phyloP scores from a whole-genome alignment of 2,797 vertebrate species.

The Eidolon dupreanum region DNA sequence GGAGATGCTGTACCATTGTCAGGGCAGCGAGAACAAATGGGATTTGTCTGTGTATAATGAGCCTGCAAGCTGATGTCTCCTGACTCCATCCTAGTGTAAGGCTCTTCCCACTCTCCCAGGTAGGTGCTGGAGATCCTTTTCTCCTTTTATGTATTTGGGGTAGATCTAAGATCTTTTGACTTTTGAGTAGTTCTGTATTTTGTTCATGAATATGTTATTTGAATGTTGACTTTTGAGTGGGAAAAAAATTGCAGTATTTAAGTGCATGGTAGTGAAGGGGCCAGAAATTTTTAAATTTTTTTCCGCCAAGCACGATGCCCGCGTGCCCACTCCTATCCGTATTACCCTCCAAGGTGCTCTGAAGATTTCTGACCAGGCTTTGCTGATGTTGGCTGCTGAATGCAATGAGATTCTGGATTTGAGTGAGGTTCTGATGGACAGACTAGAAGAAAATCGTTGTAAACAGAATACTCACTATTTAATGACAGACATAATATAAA shows the following conservation, averaged over 20 bases:
- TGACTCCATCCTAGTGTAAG: neutral
- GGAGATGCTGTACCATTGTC: neutral
- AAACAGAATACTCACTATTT: neutral
- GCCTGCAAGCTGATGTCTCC: neutral
- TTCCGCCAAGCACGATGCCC: neutral
- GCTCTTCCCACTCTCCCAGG: neutral
- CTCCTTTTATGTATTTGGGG: neutral
- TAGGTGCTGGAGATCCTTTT: neutral
- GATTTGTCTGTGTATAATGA: neutral
- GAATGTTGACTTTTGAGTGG: neutral
- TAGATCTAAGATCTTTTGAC: neutral
- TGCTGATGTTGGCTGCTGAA: neutral
- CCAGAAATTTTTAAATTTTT: neutral
- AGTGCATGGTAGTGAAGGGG: neutral
- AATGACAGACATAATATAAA: neutral
- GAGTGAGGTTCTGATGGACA: neutral
- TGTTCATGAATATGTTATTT: neutral
- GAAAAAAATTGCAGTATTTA: neutral
- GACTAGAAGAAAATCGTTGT: neutral
- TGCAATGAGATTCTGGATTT: neutral
- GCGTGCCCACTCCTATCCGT: neutral
- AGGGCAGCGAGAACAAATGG: neutral
- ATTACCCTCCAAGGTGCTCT: neutral
- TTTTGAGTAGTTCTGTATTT: neutral
- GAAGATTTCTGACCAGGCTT: neutral